phyloP scores from a whole-genome alignment of 2,888 invertebrate species.

The Drosophila silvestris region DNA sequence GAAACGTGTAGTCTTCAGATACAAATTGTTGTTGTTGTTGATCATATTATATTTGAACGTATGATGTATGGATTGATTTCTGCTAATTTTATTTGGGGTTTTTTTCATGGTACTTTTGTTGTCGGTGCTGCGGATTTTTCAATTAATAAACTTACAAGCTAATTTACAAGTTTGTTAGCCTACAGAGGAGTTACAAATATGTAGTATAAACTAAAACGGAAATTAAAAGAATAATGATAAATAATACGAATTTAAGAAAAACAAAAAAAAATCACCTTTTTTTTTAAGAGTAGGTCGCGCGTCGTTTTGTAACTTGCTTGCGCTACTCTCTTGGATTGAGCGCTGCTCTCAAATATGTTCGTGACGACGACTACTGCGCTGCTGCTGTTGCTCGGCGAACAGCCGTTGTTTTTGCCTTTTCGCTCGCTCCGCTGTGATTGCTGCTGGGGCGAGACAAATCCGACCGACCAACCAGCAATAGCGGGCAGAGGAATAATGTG shows the following conservation, averaged over 20 bases:
- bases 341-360: slow-evolving; percentile 48
- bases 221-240: slow-evolving; percentile 41
- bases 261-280: slow-evolving; percentile 78
- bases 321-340: slow-evolving; percentile 41
- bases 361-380: slow-evolving; percentile 10
- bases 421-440: slow-evolving; percentile 45
- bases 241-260: slow-evolving; percentile 61
- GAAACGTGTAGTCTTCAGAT: slow-evolving; percentile 23
- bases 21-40: slow-evolving; percentile 37
- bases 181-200: slow-evolving; percentile 54
- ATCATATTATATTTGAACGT: slow-evolving; percentile 22
- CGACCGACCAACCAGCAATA: slow-evolving; percentile 39
- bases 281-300: slow-evolving; percentile 76
- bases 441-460: slow-evolving; percentile 31
- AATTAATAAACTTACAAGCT: slow-evolving; percentile 49
- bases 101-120: slow-evolving; percentile 33
- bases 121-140: slow-evolving; percentile 30
- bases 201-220: slow-evolving; percentile 52
- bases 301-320: slow-evolving; percentile 58
- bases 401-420: slow-evolving; percentile 46
- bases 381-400: slow-evolving; percentile 16
- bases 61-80: slow-evolving; percentile 18
- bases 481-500: slow-evolving; percentile 43
- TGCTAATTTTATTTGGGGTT: slow-evolving; percentile 24
- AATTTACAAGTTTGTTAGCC: slow-evolving; percentile 62